Conservation (phyloP, 2,113 vertebrate genomes). For the Eptesicus fuscus region DNA sequence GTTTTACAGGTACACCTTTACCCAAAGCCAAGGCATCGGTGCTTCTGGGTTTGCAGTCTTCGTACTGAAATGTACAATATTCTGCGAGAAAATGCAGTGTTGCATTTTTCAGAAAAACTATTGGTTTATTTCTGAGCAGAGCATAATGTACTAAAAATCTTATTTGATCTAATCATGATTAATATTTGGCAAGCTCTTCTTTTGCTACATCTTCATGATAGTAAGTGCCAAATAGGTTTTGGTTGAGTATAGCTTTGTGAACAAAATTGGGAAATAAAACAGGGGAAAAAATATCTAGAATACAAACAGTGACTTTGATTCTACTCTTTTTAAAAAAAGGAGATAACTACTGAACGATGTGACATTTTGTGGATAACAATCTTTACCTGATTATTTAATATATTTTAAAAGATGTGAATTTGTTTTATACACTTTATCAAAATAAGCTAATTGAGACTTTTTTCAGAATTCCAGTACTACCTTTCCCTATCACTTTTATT, state of each 20-base stretch:
- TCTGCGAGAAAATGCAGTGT: neutral
- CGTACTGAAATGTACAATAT: neutral
- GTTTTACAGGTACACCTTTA: neutral
- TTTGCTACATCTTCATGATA: conserved; percentile 70
- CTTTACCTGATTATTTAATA: conserved; percentile 62
- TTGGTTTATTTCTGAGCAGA: neutral
- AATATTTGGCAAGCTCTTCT: neutral
- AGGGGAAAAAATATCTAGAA: neutral
- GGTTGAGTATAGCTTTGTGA: neutral
- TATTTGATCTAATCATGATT: neutral
- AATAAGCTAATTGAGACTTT: conserved; percentile 45
- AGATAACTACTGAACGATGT: neutral
- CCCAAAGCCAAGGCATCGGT: neutral
- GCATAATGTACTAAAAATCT: neutral
- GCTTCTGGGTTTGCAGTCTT: neutral
- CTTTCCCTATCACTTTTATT: neutral
- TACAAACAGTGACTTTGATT: neutral
- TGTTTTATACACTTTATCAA: conserved; percentile 54
- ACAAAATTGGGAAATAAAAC: neutral
- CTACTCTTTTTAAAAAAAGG: neutral
- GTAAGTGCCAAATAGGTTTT: conserved; percentile 74
- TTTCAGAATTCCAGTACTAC: neutral
- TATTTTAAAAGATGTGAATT: conserved; percentile 62
- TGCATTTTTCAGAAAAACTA: neutral
- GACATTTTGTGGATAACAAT: neutral